These are phyloP conservation scores for Sitta europaea DNA, from an alignment of 2,113 vertebrate genomes.

Conservation along the genomic window DNA sequence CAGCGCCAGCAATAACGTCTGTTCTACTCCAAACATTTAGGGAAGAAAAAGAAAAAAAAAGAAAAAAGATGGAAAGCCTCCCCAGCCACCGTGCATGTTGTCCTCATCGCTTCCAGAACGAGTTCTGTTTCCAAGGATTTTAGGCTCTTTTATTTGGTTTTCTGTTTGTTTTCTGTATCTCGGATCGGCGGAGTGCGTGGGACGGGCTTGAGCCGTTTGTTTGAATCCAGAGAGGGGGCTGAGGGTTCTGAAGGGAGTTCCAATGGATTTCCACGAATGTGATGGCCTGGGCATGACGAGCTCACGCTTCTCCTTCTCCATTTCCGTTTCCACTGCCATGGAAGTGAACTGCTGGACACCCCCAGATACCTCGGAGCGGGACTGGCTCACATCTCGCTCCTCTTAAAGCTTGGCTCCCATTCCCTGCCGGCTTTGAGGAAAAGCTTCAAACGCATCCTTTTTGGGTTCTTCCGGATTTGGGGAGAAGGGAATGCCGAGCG, in stretches of 20 bases:
- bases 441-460: background rate
- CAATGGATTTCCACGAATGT: background rate
- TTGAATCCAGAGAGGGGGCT: slow-evolving; percentile 45
- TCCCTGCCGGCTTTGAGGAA: slow-evolving; percentile 10
- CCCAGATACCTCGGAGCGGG: background rate
- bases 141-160: background rate
- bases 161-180: slow-evolving; percentile 41
- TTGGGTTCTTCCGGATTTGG: background rate
- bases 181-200: slow-evolving; percentile 29
- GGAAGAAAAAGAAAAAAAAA: too few species aligned
- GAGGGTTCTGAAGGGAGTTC: slow-evolving; percentile 38
- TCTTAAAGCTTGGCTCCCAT: background rate
- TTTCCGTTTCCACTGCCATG: slow-evolving; percentile 22
- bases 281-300: slow-evolving; percentile 40
- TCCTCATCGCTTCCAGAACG: slow-evolving; percentile 58
- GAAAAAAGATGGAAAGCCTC: too few species aligned
- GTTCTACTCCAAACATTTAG: too few species aligned
- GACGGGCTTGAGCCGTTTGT: slow-evolving; percentile 49
- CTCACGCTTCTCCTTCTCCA: slow-evolving; percentile 42
- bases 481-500: slow-evolving; percentile 24
- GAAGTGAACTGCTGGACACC: background rate
- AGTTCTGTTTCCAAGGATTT: slow-evolving; percentile 55
- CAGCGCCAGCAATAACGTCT: too few species aligned
- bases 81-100: slow-evolving; percentile 10
- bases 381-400: background rate